Percentiles rank a stretch among this genome's conserved stretches.
These are phyloP conservation scores for Neodon shergylaensis DNA, from an alignment of 2,113 vertebrate genomes.

Conservation along the genomic window DNA sequence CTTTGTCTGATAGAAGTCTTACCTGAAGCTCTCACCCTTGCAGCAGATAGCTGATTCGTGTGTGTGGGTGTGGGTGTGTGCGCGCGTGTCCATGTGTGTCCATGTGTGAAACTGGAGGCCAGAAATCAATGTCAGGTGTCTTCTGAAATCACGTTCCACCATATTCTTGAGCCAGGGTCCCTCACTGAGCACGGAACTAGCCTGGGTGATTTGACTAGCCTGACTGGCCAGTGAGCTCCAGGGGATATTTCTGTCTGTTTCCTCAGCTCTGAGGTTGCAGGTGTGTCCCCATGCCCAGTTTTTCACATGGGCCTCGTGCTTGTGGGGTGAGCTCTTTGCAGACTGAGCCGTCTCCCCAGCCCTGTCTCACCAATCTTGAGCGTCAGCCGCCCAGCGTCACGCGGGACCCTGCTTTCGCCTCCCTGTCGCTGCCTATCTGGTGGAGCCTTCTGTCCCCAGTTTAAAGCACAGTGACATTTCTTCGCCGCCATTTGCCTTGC, in stretches of 20 bases:
- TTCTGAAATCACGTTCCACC: not conserved
- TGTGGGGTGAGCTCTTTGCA: not conserved
- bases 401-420: accelerated
- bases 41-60: not conserved
- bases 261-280: too few relatives aligned
- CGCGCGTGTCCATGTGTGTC: too few relatives aligned
- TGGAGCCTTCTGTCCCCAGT: not conserved
- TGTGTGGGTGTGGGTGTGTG: not conserved
- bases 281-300: too few relatives aligned
- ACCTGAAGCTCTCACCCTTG: not conserved
- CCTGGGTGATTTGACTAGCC: not conserved
- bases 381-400: not conserved
- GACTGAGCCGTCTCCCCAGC: not conserved
- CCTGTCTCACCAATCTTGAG: not conserved
- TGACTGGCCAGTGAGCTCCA: too few relatives aligned
- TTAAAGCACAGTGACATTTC: not conserved
- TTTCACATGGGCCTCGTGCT: not conserved
- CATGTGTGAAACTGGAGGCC: too few relatives aligned
- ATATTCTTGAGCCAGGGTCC: not conserved
- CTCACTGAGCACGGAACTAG: not conserved
- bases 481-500: not conserved
- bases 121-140: not conserved
- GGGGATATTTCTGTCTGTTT: not conserved
- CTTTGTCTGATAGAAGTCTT: not conserved
- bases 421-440: not conserved